Conservation (phyloP, 2,888 invertebrate genomes). For the Epicampocera succincta region DNA sequence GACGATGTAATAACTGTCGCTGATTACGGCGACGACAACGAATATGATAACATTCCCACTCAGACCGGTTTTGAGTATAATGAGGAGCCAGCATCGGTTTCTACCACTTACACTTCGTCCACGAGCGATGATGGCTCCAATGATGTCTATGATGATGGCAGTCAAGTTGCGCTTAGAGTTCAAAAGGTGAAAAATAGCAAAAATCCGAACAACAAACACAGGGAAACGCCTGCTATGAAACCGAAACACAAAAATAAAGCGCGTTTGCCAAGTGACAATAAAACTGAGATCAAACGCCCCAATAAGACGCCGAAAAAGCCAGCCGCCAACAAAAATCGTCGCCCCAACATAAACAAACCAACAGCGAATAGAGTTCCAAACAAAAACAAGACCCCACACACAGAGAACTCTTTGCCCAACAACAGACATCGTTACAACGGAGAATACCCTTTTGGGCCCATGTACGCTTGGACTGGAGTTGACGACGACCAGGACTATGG, state of each 20-base stretch:
- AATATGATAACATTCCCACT: conserved; percentile 46
- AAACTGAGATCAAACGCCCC: background rate
- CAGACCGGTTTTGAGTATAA: conserved; percentile 63
- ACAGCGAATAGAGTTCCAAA: too few species aligned
- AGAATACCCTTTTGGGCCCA: conserved; percentile 31
- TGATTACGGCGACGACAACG: background rate
- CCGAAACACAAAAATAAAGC: conserved; percentile 41
- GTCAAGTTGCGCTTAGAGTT: conserved; percentile 3
- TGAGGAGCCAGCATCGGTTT: conserved; percentile 71
- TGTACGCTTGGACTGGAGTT: conserved; percentile 46
- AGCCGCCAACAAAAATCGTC: background rate
- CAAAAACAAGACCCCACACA: background rate
- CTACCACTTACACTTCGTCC: conserved; percentile 74
- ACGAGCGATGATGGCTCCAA: conserved; percentile 67
- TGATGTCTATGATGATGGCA: conserved; percentile 60
- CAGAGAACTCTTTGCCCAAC: background rate
- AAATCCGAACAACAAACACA: background rate
- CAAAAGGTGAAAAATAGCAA: background rate
- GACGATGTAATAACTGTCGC: background rate
- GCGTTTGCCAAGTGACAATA: background rate
- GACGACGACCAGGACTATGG: conserved; percentile 39
- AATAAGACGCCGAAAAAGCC: background rate
- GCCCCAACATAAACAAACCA: background rate
- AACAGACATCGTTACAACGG: background rate
- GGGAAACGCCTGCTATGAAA: background rate